Evolutionary conservation across 2,888 invertebrate species (phyloP).

Genomic region (Parnassius smintheus): DNA sequence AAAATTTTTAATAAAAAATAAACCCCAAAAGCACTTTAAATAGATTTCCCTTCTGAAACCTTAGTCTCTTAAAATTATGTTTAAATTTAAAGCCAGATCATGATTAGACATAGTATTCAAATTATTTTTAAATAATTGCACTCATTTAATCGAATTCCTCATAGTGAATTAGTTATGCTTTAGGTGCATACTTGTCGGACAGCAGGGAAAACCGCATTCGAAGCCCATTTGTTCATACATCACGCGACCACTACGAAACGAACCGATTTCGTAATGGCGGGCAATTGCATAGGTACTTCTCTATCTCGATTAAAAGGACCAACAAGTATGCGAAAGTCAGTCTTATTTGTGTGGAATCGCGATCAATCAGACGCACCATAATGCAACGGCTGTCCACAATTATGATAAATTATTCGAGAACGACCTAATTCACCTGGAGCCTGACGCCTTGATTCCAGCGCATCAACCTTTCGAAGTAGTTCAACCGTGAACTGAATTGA

Average conservation of each 20-base stretch:
- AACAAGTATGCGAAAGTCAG: slow-evolving; percentile 13
- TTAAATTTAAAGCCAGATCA: too few species aligned
- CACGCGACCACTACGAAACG: slow-evolving; percentile 16
- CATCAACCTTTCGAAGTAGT: slow-evolving; percentile 1
- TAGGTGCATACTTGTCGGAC: slow-evolving; percentile 9
- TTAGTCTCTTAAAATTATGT: too few species aligned
- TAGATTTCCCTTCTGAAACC: too few species aligned
- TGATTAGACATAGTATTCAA: too few species aligned
- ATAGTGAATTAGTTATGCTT: slow-evolving; percentile 21
- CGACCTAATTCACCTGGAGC: slow-evolving; percentile 18
- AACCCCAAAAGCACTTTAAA: too few species aligned
- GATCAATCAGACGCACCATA: slow-evolving; percentile 11
- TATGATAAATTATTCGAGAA: slow-evolving; percentile 23
- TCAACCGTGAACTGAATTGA: slow-evolving; percentile 14
- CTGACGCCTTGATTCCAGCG: slow-evolving; percentile 1
- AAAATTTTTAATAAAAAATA: too few species aligned
- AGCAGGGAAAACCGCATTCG: slow-evolving; percentile 24
- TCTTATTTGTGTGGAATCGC: slow-evolving; percentile 15
- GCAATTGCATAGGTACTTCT: slow-evolving; percentile 8
- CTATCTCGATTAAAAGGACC: slow-evolving; percentile 18
- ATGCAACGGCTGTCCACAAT: slow-evolving; percentile 4
- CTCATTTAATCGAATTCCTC: background rate
- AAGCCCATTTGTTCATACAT: slow-evolving; percentile 24
- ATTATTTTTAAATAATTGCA: too few species aligned
- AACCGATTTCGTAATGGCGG: slow-evolving; percentile 21